phyloP scores from a whole-genome alignment of 2,797 vertebrate genomes.

The Sphenopsis melanotis region DNA sequence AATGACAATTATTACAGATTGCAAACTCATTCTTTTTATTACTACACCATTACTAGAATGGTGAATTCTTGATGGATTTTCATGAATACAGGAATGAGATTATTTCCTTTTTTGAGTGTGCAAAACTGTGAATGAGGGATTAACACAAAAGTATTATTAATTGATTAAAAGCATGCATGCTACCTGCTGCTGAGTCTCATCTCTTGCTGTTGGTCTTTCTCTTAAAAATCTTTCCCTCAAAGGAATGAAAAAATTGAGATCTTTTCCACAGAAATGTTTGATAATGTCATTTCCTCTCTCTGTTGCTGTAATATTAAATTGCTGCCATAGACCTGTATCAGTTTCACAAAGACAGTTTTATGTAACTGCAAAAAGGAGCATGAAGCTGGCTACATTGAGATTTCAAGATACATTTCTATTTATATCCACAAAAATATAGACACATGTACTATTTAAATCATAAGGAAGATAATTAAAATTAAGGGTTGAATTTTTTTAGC shows the following conservation, averaged over 20 bases:
- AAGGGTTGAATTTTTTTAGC: neutral
- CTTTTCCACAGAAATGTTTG: neutral
- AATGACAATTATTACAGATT: neutral
- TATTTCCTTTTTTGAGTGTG: neutral
- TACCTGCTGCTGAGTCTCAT: neutral
- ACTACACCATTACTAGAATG: neutral
- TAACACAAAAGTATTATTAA: neutral
- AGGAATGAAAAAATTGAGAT: neutral
- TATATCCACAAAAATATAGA: neutral
- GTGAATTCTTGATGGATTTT: neutral
- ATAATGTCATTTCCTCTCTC: neutral
- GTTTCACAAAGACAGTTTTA: neutral
- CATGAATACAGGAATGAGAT: neutral
- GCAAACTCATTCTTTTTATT: neutral
- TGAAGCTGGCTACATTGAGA: neutral
- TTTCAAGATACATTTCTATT: neutral
- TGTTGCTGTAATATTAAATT: neutral
- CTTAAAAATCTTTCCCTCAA: neutral
- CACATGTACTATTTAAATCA: neutral
- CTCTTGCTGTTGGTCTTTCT: conserved; percentile 25
- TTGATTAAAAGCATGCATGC: neutral
- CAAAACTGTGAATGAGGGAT: neutral
- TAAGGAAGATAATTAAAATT: neutral
- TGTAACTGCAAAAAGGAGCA: neutral
- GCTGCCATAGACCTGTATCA: neutral